Evolutionary conservation across 2,797 vertebrate species (phyloP).

Genomic region (Thunnus albacares): DNA sequence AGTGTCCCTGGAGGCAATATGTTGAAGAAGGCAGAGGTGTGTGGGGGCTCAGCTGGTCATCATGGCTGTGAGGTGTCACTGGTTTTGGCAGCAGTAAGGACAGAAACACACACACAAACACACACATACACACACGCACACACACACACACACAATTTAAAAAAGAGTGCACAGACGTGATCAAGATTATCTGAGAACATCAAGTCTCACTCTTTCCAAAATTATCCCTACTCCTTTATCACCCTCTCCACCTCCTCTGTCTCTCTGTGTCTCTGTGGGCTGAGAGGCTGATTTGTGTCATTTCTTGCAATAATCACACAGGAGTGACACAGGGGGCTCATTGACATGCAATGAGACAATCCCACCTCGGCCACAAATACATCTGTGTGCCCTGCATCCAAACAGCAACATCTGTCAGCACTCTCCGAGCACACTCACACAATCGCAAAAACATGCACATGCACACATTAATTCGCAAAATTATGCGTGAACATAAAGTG

Average conservation of each 20-base stretch:
- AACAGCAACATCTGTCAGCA: slow-evolving; percentile 61
- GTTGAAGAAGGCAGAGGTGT: slow-evolving; percentile 22
- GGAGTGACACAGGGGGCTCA: slow-evolving; percentile 66
- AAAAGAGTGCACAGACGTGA: slow-evolving; percentile 48
- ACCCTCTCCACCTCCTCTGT: slow-evolving; percentile 42
- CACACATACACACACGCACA: slow-evolving; percentile 1
- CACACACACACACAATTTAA: slow-evolving; percentile 4
- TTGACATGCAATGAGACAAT: slow-evolving; percentile 77
- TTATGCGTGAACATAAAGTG: slow-evolving; percentile 12
- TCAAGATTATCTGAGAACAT: slow-evolving; percentile 64
- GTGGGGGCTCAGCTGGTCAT: slow-evolving; percentile 56
- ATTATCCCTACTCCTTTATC: slow-evolving; percentile 43
- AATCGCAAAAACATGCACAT: background rate
- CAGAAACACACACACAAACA: slow-evolving; percentile 13
- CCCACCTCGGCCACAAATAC: slow-evolving; percentile 67
- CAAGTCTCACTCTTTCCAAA: slow-evolving; percentile 60
- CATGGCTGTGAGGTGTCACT: slow-evolving; percentile 18
- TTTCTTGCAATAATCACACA: slow-evolving; percentile 69
- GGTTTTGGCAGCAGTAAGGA: slow-evolving; percentile 31
- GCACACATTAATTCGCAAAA: slow-evolving; percentile 28
- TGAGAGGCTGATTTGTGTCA: slow-evolving; percentile 67
- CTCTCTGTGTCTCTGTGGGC: slow-evolving; percentile 37
- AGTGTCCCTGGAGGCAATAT: slow-evolving; percentile 6
- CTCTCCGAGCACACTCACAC: slow-evolving; percentile 1
- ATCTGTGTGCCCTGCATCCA: slow-evolving; percentile 72